Evolutionary conservation across 1,140 invertebrate genomes (phyloP).

Genomic region (Thaumetopoea pityocampa): DNA sequence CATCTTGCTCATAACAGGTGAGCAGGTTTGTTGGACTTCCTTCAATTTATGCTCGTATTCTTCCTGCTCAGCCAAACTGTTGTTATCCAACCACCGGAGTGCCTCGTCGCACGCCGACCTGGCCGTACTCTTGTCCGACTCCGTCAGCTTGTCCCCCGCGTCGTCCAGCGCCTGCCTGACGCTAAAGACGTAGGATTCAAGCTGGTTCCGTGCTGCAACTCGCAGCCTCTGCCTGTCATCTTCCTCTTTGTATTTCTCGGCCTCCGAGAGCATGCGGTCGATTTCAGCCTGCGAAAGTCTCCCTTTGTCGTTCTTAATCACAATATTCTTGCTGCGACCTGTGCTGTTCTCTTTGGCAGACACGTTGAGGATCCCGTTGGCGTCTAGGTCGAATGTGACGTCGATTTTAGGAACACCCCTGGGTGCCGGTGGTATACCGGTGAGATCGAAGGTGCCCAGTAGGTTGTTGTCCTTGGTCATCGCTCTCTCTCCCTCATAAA

Average conservation of each 20-base stretch:
- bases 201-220: conserved; percentile 85
- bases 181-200: conserved; percentile 89
- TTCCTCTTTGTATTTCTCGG: conserved; percentile 82
- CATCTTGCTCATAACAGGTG: conserved; percentile 86
- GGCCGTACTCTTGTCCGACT: conserved; percentile 79
- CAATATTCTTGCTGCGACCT: conserved; percentile 85
- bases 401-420: conserved; percentile 87
- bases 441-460: conserved; percentile 86
- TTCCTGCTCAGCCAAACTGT: conserved; percentile 86
- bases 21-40: conserved; percentile 82
- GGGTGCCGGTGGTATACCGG: conserved; percentile 88
- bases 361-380: conserved; percentile 84
- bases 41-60: conserved; percentile 88
- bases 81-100: conserved; percentile 78
- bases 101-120: conserved; percentile 76
- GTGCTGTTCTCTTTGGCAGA: conserved; percentile 79
- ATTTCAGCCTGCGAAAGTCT: conserved; percentile 93
- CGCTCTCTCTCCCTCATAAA: conserved; percentile 82
- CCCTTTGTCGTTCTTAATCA: conserved; percentile 95
- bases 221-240: conserved; percentile 82
- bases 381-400: conserved; percentile 82
- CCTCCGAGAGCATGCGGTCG: conserved; percentile 90
- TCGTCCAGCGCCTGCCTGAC: conserved; percentile 81
- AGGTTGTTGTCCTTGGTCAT: conserved; percentile 89
- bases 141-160: conserved; percentile 72